Percentiles rank a stretch among this genome's conserved stretches.
Evolutionary conservation across 2,888 invertebrate genomes (phyloP).

Genomic region (Gari tellinella): DNA sequence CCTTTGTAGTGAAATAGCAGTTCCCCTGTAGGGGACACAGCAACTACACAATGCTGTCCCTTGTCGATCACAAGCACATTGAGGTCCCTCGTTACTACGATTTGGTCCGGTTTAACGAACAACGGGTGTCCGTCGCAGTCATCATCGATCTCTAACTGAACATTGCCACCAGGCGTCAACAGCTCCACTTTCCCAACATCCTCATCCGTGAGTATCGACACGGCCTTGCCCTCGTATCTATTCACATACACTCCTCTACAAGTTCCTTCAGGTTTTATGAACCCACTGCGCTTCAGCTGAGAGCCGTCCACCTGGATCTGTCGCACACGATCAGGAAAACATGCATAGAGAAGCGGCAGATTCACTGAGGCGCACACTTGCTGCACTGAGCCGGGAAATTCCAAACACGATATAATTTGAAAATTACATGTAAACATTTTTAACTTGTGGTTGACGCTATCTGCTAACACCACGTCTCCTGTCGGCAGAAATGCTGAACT

Average conservation of each 20-base stretch:
- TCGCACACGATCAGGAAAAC: conserved; percentile 47
- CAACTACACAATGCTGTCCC: conserved; percentile 35
- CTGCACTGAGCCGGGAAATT: conserved; percentile 38
- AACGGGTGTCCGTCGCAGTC: conserved; percentile 32
- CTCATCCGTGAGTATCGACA: conserved; percentile 28
- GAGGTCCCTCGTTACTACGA: conserved; percentile 43
- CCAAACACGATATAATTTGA: conserved; percentile 32
- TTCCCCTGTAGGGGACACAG: conserved; percentile 37
- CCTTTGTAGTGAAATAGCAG: conserved; percentile 49
- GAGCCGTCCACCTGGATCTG: conserved; percentile 52
- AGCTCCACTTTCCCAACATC: conserved; percentile 45
- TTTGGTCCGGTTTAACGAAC: conserved; percentile 44
- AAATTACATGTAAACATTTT: conserved; percentile 53
- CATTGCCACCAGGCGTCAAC: conserved; percentile 55
- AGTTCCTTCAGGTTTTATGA: conserved; percentile 41
- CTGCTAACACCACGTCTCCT: conserved; percentile 48
- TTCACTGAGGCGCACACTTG: conserved; percentile 44
- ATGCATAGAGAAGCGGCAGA: conserved; percentile 47
- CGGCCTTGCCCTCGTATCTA: conserved; percentile 58
- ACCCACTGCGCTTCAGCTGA: conserved; percentile 41
- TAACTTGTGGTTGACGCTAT: conserved; percentile 45
- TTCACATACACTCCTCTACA: conserved; percentile 50
- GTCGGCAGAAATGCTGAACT: conserved; percentile 53
- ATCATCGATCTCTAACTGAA: conserved; percentile 44
- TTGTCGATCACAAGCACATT: conserved; percentile 47